Evolutionary conservation across 2,797 vertebrate genomes (phyloP).

Genomic region (Malacoraja senta): DNA sequence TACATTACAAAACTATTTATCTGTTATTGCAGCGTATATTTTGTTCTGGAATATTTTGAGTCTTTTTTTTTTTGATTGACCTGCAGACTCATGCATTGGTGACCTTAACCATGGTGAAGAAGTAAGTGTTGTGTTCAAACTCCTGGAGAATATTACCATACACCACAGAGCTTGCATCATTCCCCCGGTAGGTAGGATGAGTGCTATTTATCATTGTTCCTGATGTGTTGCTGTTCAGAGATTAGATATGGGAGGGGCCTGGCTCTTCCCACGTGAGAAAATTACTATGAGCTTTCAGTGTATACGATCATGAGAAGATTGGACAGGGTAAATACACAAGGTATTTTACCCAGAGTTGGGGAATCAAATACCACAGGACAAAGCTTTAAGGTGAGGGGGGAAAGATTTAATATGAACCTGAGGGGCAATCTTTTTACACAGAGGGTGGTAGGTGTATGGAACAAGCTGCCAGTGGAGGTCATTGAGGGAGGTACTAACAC

Average conservation of each 20-base stretch:
- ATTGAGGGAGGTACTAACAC: no score
- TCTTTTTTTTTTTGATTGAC: not conserved
- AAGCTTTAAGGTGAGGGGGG: no score
- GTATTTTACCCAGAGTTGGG: no score
- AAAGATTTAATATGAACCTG: no score
- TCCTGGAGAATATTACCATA: not conserved
- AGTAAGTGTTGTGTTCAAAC: not conserved
- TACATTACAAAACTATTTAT: not conserved
- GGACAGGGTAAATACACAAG: no score
- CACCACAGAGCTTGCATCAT: not conserved
- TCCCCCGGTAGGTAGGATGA: not conserved
- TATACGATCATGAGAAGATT: no score
- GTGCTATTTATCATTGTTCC: not conserved
- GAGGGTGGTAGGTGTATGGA: no score
- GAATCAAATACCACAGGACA: no score
- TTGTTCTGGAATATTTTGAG: not conserved
- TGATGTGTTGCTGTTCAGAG: no score
- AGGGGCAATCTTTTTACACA: no score
- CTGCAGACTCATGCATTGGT: not conserved
- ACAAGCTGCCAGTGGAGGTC: no score
- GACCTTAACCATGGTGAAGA: not conserved
- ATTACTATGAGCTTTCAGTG: not conserved
- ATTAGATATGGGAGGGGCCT: no score
- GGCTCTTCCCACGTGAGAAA: not conserved
- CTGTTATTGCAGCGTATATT: constrained; percentile 12